Evolutionary conservation across 2,113 vertebrate species (phyloP), one percentile per base, ranked within the genome.

Genomic region (Seriola rivoliana): DNA sequence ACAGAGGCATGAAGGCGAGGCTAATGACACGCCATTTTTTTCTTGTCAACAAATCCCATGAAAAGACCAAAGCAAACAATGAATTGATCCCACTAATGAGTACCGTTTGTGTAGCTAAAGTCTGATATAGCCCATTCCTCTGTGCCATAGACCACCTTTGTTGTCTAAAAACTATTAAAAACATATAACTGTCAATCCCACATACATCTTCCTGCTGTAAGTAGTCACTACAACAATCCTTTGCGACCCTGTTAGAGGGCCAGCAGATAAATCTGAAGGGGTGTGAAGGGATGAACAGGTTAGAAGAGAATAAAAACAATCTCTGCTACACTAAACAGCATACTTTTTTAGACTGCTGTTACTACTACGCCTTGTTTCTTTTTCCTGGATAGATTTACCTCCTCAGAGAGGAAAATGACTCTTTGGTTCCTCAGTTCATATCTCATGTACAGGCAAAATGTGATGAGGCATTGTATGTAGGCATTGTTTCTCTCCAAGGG

Each of bases 131-230:
- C 7, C 8, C 11, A 25, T 25, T 57, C n/a, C 54, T 25, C 54
- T 25, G 54, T 57, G 54, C 16, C 23, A 44, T 5, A 19, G 36
- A 57, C 34, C 8, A 13, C 8, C 29, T 57, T 23, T n/a, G 42
- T 25, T 52, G 19, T 64, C 48, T 29, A 13, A 36, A 69, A 79
- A 57, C 57, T 23, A 55, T n/a, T 25, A 57, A 5, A 57, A 57
- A 25, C 50, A 66, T 55, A 80, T n/a, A 38, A 36, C 52, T 60
- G 54, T 73, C 14, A 5, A 58, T 60, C 42, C 32, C 54, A 19
- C 54, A 44, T 21, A 71, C n/a, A 50, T 2, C 48, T 21, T 25
- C 21, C 16, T 34, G 48, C 29, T 48, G 65, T 25, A 34, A 69
- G 75, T 10, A 57, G n/a, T 70, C 14, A 46, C 38, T 36, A 13